phyloP scores from a whole-genome alignment of 2,888 invertebrate species.

The Sicus ferrugineus region DNA sequence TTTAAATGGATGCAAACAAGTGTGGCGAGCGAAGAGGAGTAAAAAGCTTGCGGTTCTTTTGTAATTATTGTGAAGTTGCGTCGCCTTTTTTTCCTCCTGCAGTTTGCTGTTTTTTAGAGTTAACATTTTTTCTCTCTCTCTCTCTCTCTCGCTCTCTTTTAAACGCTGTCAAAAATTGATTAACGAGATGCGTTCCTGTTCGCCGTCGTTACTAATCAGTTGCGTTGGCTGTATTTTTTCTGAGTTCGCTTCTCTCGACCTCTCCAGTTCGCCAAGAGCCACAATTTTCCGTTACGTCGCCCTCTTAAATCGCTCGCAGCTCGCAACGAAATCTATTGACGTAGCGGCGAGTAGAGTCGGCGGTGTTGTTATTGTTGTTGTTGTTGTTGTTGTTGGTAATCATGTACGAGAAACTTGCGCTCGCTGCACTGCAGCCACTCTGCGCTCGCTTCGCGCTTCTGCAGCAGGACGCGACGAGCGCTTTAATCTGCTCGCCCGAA shows the following conservation, averaged over 20 bases:
- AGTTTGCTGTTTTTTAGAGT: conserved; percentile 4
- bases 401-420: conserved; percentile 35
- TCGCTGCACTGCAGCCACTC: too few species aligned
- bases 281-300: neutral
- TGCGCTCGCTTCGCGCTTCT: neutral
- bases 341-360: too few species aligned
- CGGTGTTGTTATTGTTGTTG: conserved; percentile 10
- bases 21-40: conserved; percentile 24
- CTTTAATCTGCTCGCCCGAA: conserved; percentile 29
- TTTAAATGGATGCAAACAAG: conserved; percentile 33
- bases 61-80: conserved; percentile 37
- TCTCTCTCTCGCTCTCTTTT: neutral
- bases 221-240: neutral
- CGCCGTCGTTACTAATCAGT: conserved; percentile 2
- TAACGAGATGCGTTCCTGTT: conserved; percentile 6
- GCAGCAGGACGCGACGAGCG: neutral
- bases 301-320: neutral
- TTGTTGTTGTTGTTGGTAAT: conserved; percentile 22
- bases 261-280: neutral
- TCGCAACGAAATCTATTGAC: too few species aligned
- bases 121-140: conserved; percentile 12
- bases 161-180: conserved; percentile 1
- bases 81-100: conserved; percentile 22
- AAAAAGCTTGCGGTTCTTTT: conserved; percentile 40
- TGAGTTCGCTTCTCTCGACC: neutral